Conservation (phyloP, 2,888 invertebrate genomes). For the Lycia hirtaria region DNA sequence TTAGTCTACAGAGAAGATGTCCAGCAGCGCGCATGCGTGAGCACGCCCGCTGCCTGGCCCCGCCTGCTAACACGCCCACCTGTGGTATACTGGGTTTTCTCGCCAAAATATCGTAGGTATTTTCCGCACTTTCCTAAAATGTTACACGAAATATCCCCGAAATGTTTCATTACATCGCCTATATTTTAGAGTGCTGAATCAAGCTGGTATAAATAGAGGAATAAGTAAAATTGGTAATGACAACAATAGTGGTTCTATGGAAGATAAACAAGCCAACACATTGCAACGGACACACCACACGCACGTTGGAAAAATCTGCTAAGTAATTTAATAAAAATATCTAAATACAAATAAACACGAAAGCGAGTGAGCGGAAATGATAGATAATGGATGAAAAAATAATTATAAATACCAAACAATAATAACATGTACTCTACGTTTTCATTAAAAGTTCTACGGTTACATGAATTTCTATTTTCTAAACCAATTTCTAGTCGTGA, state of each 20-base stretch:
- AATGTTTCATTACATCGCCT: not conserved
- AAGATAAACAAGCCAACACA: constrained; percentile 30
- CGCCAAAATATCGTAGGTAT: constrained; percentile 47
- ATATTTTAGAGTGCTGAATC: not conserved
- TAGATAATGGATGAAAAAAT: not conserved
- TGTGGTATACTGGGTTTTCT: constrained; percentile 66
- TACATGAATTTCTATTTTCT: not conserved
- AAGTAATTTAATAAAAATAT: constrained; percentile 17
- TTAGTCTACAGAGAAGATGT: constrained; percentile 55
- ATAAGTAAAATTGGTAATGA: not conserved
- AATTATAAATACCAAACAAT: not conserved
- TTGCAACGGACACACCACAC: constrained; percentile 31
- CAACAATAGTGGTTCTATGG: constrained; percentile 20
- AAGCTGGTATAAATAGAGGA: not conserved
- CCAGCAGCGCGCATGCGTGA: constrained; percentile 73
- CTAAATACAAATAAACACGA: constrained; percentile 26
- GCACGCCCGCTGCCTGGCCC: constrained; percentile 72
- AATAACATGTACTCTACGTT: not conserved
- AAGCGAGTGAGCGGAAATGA: constrained; percentile 27
- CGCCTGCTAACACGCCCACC: constrained; percentile 80
- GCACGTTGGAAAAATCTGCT: constrained; percentile 15
- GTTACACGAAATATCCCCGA: not conserved
- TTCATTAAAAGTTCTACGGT: constrained; percentile 7
- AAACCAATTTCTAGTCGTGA: constrained; percentile 26
- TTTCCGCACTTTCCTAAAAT: constrained; percentile 55